Evolutionary conservation across 2,888 invertebrate species (phyloP), one percentile per base, ranked within the genome.

Genomic region (Ochropacha duplaris): DNA sequence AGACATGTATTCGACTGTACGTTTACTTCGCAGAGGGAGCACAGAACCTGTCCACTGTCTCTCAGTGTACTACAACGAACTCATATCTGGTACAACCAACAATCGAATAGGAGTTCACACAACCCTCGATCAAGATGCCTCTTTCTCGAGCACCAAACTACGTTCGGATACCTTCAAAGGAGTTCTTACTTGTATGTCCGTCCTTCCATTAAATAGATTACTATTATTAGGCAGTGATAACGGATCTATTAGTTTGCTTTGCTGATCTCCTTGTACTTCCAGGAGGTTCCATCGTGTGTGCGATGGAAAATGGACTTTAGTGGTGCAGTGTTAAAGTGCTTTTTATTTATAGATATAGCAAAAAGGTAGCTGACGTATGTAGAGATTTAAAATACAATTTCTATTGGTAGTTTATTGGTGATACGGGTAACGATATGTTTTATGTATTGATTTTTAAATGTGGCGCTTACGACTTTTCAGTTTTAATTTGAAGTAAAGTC

Each of bases 21-120:
- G 0, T 34, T 57, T 36, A 8, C 65, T 22, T 51, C 50, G 60
- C 88, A 97, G 97, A 92, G 98, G 98, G 61, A 96, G 96, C 55
- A 96, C 97, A 1, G 99, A 99, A 83, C 98, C 99, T 0, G 98
- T 98, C 2, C 98, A 98, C 88, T 98, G 98, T 74, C 94, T 98
- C 62, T 95, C 95, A 49, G 94, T 96, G 49, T 96, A 96, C 86
- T 95, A 96, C 79, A 94, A 95, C 71, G 97, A 98, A 84, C 90
- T 99, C 60, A 95, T 99, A 63, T 96, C 97, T 8, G 98, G 97
- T 31, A 98, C 98, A 0, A 98, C 98, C 0, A 98, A 97, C 60
- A 99, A 99, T 84, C 95, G 98, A 34, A 96, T 98, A 69, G 98
- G 98, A 16, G 97, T 97, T 52, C 97, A 98, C 86, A 95, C 96